phyloP scores from a whole-genome alignment of 1,140 invertebrate genomes.

The Anadara kagoshimensis region DNA sequence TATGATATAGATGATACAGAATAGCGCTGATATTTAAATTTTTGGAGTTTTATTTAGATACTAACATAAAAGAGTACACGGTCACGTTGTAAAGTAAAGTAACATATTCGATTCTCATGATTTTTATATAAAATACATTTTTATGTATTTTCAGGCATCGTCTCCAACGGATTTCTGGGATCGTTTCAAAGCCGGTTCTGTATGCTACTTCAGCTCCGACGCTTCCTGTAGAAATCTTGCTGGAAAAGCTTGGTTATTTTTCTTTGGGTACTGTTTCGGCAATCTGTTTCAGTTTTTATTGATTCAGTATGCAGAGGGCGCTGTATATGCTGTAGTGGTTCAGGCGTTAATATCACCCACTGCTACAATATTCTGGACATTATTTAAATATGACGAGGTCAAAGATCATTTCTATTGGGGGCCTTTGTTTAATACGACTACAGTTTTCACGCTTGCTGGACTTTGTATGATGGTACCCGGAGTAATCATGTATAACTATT shows the following conservation, averaged over 20 bases:
- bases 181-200: slow-evolving; percentile 29
- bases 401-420: slow-evolving; percentile 39
- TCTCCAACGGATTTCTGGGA: slow-evolving; percentile 35
- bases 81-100: slow-evolving; percentile 15
- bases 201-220: slow-evolving; percentile 44
- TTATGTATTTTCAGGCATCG: slow-evolving; percentile 37
- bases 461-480: slow-evolving; percentile 49
- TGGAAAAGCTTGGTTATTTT: slow-evolving; percentile 50
- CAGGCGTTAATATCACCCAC: slow-evolving; percentile 50
- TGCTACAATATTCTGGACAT: slow-evolving; percentile 54
- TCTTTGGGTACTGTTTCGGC: slow-evolving; percentile 44
- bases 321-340: slow-evolving; percentile 49
- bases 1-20: too few relatives aligned
- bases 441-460: slow-evolving; percentile 46
- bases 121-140: too few relatives aligned
- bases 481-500: slow-evolving; percentile 55
- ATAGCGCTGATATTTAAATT: too few relatives aligned
- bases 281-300: slow-evolving; percentile 55
- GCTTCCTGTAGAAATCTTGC: slow-evolving; percentile 38
- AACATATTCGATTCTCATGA: too few relatives aligned
- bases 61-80: too few relatives aligned
- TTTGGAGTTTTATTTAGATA: too few relatives aligned
- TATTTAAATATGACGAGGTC: slow-evolving; percentile 42
- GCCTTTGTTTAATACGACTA: slow-evolving; percentile 49
- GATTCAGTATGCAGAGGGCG: slow-evolving; percentile 54